A percentile compares a stretch with the other conserved stretches of the same genome.
phyloP scores from a whole-genome alignment of 2,888 invertebrate genomes.

The Himalopsyche anomala region DNA sequence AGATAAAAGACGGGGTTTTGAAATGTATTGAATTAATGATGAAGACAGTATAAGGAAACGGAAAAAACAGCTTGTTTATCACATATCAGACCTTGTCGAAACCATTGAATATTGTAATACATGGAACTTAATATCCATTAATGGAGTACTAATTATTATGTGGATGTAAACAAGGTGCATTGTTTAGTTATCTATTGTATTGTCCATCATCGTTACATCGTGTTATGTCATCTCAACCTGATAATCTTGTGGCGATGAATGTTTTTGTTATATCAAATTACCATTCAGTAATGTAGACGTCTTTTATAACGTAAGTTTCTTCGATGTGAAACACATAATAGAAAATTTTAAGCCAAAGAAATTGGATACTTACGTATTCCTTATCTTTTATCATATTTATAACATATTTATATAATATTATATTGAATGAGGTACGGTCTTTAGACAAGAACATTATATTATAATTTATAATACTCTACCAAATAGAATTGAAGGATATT shows the following conservation, averaged over 20 bases:
- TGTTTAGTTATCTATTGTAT: slow-evolving; percentile 17
- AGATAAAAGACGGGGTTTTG: no score
- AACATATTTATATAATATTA: no score
- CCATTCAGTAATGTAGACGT: not conserved
- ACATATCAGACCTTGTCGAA: not conserved
- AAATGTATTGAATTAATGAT: no score
- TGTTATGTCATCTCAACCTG: slow-evolving; percentile 10
- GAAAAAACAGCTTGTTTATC: not conserved
- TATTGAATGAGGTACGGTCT: no score
- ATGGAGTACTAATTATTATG: not conserved
- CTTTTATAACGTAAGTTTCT: not conserved
- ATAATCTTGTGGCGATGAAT: not conserved
- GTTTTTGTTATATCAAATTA: slow-evolving; percentile 15
- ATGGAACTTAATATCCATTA: not conserved
- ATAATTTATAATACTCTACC: no score
- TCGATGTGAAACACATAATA: not conserved
- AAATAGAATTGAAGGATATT: no score
- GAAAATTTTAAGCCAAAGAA: no score
- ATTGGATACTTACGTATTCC: no score
- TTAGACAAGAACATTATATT: no score
- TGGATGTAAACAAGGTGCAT: slow-evolving; percentile 21
- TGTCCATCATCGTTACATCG: not conserved
- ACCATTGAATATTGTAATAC: not conserved
- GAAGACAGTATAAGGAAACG: no score
- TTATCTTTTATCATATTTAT: no score